phyloP scores from a whole-genome alignment of 1,140 invertebrate species.

The Tribolium madens region DNA sequence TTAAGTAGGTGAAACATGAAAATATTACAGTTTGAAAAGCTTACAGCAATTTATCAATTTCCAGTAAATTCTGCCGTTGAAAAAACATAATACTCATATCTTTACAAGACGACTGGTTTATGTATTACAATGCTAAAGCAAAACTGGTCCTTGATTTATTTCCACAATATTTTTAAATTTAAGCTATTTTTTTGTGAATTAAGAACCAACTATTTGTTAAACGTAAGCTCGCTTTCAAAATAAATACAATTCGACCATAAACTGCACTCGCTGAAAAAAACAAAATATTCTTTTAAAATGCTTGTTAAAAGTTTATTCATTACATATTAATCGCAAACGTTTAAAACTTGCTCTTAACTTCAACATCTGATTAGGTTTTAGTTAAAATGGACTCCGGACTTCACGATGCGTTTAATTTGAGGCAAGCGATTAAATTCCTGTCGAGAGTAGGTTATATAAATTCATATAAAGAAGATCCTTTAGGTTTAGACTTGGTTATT shows the following conservation, averaged over 20 bases:
- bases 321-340: neutral
- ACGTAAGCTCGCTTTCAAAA: too few relatives aligned
- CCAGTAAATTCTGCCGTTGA: slow-evolving; percentile 14
- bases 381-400: neutral
- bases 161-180: neutral
- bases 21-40: slow-evolving; percentile 39
- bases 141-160: slow-evolving; percentile 17
- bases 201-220: neutral
- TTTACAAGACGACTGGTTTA: slow-evolving; percentile 29
- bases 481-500: slow-evolving; percentile 11
- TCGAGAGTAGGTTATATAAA: slow-evolving; percentile 20
- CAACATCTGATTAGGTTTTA: neutral
- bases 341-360: neutral
- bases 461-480: slow-evolving; percentile 25
- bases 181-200: neutral
- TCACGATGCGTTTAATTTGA: neutral
- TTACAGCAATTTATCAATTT: slow-evolving; percentile 31
- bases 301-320: neutral
- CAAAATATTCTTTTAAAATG: too few relatives aligned
- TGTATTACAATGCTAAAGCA: slow-evolving; percentile 18
- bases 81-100: slow-evolving; percentile 33
- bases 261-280: too few relatives aligned
- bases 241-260: too few relatives aligned
- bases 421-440: slow-evolving; percentile 9
- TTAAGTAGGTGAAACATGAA: slow-evolving; percentile 39